Base-by-base conservation (phyloP, 2,113 vertebrate species). In the Tachysurus fulvidraco region DNA sequence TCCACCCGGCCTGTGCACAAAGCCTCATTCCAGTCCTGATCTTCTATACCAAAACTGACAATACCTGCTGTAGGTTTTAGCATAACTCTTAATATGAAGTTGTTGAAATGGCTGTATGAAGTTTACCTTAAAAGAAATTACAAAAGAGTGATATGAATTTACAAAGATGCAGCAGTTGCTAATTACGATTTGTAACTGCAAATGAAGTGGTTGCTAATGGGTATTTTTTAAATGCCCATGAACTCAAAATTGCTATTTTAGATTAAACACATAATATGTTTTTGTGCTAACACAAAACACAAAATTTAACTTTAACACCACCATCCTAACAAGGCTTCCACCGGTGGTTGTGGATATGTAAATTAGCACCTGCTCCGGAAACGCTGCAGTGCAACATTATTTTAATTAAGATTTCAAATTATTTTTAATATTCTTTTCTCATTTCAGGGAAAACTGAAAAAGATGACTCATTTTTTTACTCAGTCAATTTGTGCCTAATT, bases 281-380 rank as follows among this genome's bases (percentile, higher is more conserved):
- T 69, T 36, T 69, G 14, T 17, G 16, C 67, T 36, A 36, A 71
- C 67, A 41, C 9, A 41, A 71, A 36, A 41, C 28, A 69, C 28
- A 17, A 67, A 28, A 19, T 71, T 41, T 19, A 41, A 62, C 23
- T 25, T 2, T 62, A 30, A 19, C 30, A 71, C 30, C 19, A 71
- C 36, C 65, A 71, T 41, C 30, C 6, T 71, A 71, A 71, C 16
- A 71, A 71, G n/a, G 64, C 19, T 71, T 41, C 67, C n/a, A 30
- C 30, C 23, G 41, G 46, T 12, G 36, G 17, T 74, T 12, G 0
- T 74, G 41, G 41, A 23, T 74, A 74, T 74, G 41, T 46, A 46
- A 73, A 74, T 74, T 46, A 44, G 71, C 71, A 74, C 71, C 71
- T 74, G 19, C 41, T 74, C 41, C 67, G 41, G 67, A 74, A 74